A percentile compares a stretch with the other conserved stretches of the same genome.
phyloP scores from a whole-genome alignment of 2,113 vertebrate species.

The Apteryx mantelli region DNA sequence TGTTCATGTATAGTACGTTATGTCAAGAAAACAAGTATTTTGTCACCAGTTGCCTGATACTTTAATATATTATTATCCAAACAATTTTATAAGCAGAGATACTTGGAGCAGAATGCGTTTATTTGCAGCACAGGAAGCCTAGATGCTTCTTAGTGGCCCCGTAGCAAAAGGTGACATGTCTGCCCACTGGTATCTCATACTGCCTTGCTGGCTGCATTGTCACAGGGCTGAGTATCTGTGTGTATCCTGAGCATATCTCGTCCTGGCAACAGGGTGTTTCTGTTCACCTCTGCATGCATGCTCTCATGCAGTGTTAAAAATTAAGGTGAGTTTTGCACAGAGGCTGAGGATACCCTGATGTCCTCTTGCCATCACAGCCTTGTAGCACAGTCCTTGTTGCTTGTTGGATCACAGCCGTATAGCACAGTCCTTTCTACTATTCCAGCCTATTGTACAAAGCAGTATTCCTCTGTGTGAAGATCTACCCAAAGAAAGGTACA shows the following conservation, averaged over 20 bases:
- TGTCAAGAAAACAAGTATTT: not conserved
- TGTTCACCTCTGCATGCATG: too few species aligned
- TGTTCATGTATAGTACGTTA: not conserved
- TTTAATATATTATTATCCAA: not conserved
- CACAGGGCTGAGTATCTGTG: fast-evolving
- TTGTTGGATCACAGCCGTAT: not conserved
- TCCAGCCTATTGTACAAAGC: not conserved
- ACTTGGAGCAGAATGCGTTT: not conserved
- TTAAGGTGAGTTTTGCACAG: not conserved
- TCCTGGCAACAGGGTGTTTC: not conserved
- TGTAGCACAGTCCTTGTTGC: not conserved
- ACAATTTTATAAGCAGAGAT: not conserved
- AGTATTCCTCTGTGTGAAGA: not conserved
- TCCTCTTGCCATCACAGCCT: not conserved
- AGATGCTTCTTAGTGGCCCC: not conserved
- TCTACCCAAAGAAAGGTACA: not conserved
- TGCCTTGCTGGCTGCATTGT: not conserved
- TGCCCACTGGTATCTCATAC: fast-evolving
- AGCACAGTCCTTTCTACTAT: not conserved
- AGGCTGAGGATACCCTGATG: not conserved
- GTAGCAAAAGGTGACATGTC: not conserved
- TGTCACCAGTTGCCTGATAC: not conserved
- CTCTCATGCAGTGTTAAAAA: not conserved
- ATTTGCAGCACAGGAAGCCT: not conserved
- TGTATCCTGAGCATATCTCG: not conserved